Percentiles rank a stretch among this genome's conserved stretches.
Conservation (phyloP, 2,888 invertebrate species). For the Prosopocoilus inquinatus region DNA sequence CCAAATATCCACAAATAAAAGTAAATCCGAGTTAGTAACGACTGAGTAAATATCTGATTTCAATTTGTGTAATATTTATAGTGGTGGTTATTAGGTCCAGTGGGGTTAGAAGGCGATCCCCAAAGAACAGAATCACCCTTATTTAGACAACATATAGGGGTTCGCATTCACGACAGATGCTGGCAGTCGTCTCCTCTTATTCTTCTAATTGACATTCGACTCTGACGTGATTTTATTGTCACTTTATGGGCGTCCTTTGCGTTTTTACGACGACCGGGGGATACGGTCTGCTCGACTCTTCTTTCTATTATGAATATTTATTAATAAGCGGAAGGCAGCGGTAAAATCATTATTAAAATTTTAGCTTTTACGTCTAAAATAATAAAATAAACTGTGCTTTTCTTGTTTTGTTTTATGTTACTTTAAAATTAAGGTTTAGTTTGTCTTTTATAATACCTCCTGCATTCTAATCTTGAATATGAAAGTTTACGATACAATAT, state of each 20-base stretch:
- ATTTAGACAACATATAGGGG: slow-evolving; percentile 14
- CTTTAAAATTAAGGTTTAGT: too few relatives aligned
- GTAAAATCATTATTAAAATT: too few relatives aligned
- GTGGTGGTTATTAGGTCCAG: slow-evolving; percentile 20
- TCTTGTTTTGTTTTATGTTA: too few relatives aligned
- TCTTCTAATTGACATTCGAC: slow-evolving; percentile 21
- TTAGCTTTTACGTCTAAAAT: too few relatives aligned
- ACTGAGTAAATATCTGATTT: slow-evolving; percentile 25
- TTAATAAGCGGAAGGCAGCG: not conserved
- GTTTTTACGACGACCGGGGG: not conserved
- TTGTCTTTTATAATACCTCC: too few relatives aligned
- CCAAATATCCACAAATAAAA: slow-evolving; percentile 19
- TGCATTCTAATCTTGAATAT: too few relatives aligned
- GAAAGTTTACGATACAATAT: too few relatives aligned
- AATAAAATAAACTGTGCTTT: too few relatives aligned
- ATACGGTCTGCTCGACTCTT: not conserved
- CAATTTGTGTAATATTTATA: slow-evolving; percentile 34
- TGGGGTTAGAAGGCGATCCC: slow-evolving; percentile 15
- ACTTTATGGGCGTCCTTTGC: slow-evolving; percentile 2
- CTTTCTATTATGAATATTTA: not conserved
- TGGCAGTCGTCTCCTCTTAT: slow-evolving; percentile 4
- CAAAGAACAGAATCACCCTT: slow-evolving; percentile 3
- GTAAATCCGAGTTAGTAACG: slow-evolving; percentile 6
- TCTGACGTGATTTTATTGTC: slow-evolving; percentile 5
- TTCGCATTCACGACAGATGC: slow-evolving; percentile 11